A percentile compares a stretch with the other conserved stretches of the same genome.
Evolutionary conservation across 1,140 invertebrate species (phyloP).

Genomic region (Drosophila prosaltans): DNA sequence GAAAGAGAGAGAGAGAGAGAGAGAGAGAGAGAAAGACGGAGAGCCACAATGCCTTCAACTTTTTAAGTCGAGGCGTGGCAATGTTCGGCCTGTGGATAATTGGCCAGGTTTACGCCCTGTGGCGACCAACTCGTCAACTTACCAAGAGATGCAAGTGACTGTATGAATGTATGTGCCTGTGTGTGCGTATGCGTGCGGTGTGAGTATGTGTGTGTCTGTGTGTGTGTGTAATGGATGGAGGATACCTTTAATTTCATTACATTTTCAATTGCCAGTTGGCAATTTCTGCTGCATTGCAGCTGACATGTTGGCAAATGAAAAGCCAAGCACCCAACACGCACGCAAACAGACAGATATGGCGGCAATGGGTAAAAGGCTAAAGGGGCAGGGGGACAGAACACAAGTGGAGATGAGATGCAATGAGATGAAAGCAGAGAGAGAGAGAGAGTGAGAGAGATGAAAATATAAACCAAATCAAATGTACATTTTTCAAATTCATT

Average conservation of each 20-base stretch:
- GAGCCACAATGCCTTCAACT: not conserved
- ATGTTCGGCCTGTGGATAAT: constrained; percentile 4
- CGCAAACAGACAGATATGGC: constrained; percentile 8
- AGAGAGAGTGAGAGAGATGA: constrained; percentile 11
- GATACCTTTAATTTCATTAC: constrained; percentile 74
- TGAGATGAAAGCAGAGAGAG: not conserved
- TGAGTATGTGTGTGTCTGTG: not conserved
- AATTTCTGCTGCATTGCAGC: constrained; percentile 72
- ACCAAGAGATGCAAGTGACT: constrained; percentile 12
- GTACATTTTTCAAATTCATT: constrained; percentile 79
- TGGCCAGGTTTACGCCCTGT: constrained; percentile 9
- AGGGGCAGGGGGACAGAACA: not conserved
- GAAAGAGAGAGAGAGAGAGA: no score
- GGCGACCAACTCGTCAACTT: constrained; percentile 8
- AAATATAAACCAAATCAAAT: constrained; percentile 79
- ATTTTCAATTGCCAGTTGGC: constrained; percentile 69
- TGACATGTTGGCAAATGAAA: constrained; percentile 70
- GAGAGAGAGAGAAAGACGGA: not conserved
- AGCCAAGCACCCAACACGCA: constrained; percentile 33
- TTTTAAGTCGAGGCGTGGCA: not conserved
- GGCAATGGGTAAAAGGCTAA: not conserved
- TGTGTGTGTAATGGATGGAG: constrained; percentile 22
- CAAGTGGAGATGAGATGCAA: not conserved
- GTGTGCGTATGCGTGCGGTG: not conserved
- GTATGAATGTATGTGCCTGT: not conserved